A percentile compares a stretch with the other conserved stretches of the same genome.
Conservation (phyloP, 2,888 invertebrate species). For the Eudasyphora cyanicolor region DNA sequence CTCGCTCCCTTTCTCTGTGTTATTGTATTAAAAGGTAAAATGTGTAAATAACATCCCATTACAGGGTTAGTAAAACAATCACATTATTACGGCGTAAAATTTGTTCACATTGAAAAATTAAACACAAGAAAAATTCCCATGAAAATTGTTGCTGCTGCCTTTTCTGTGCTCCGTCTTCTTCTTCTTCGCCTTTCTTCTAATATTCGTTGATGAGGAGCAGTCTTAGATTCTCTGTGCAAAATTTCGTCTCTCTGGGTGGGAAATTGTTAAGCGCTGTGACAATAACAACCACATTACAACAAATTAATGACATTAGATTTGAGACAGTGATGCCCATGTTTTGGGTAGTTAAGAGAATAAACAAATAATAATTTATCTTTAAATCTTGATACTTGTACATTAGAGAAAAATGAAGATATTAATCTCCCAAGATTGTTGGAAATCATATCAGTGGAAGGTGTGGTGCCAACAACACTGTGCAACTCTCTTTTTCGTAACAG, state of each 20-base stretch:
- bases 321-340: no score
- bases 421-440: no score
- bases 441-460: no score
- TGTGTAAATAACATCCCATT: slow-evolving; percentile 47
- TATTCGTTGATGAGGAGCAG: background rate
- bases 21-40: slow-evolving; percentile 44
- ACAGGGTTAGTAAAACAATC: slow-evolving; percentile 59
- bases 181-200: background rate
- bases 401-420: no score
- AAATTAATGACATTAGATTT: no score
- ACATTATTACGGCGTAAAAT: slow-evolving; percentile 51
- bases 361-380: no score
- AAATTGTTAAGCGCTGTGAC: background rate
- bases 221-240: background rate
- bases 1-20: no score
- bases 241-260: background rate
- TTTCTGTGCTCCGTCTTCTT: background rate
- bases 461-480: no score
- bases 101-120: slow-evolving; percentile 56
- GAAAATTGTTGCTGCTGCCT: background rate
- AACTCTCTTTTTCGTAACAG: no score
- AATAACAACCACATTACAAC: no score
- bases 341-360: no score
- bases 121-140: slow-evolving; percentile 30
- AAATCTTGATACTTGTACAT: no score